Conservation (phyloP, 2,888 invertebrate genomes). For the Oasisia sp. region DNA sequence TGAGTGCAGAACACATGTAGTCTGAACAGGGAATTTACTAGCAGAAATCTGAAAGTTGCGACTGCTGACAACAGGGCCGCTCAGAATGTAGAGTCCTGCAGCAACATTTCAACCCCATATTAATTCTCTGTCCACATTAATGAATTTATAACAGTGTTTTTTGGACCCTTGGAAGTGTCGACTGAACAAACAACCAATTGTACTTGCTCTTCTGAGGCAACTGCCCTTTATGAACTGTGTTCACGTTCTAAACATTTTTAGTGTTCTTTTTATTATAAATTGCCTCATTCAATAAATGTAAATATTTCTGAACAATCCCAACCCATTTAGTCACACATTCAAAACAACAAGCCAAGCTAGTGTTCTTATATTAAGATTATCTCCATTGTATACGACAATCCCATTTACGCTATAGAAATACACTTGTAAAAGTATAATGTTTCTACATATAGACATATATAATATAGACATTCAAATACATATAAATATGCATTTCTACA, state of each 20-base stretch:
- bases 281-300: neutral
- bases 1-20: neutral
- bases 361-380: neutral
- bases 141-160: neutral
- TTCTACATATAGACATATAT: neutral
- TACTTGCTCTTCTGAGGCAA: neutral
- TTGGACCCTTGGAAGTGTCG: constrained; percentile 1
- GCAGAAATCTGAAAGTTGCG: neutral
- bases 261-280: neutral
- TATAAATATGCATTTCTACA: constrained; percentile 11
- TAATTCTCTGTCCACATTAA: neutral
- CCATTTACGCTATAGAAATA: neutral
- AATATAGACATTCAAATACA: neutral
- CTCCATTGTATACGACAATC: neutral
- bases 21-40: neutral
- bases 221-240: neutral
- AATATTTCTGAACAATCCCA: neutral
- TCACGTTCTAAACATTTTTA: neutral
- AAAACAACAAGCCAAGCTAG: neutral
- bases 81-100: neutral
- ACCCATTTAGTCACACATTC: neutral
- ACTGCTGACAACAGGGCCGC: neutral
- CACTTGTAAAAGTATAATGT: constrained; percentile 4
- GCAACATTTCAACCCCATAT: neutral
- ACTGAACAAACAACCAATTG: neutral